phyloP scores from a whole-genome alignment of 1,140 invertebrate species.

The Cyrtorhinus lividipennis region DNA sequence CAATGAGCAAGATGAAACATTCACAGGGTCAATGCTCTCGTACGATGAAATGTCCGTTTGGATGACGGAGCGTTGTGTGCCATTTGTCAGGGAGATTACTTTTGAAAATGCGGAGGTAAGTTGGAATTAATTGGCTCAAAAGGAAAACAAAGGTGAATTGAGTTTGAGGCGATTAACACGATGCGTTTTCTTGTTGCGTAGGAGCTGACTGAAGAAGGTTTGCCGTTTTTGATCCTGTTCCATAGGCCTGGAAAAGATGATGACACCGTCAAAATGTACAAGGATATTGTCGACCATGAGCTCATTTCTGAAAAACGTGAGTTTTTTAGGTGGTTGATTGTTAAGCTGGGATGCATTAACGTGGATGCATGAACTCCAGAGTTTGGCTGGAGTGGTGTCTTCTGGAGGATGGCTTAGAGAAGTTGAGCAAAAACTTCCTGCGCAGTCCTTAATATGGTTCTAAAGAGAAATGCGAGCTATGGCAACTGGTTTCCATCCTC shows the following conservation, averaged over 20 bases:
- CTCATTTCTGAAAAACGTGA: constrained; percentile 82
- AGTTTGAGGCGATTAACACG: background rate
- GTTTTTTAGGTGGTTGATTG: constrained; percentile 27
- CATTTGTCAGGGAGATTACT: constrained; percentile 81
- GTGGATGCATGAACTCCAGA: too few relatives aligned
- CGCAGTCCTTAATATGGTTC: too few relatives aligned
- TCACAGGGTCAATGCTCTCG: constrained; percentile 47
- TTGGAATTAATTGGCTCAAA: background rate
- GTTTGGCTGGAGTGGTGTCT: too few relatives aligned
- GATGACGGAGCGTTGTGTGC: constrained; percentile 74
- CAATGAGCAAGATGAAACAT: constrained; percentile 68
- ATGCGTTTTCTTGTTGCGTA: background rate
- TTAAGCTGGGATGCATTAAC: background rate
- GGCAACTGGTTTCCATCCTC: too few relatives aligned
- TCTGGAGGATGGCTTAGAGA: too few relatives aligned
- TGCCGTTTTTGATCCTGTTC: constrained; percentile 98
- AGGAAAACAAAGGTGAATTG: background rate
- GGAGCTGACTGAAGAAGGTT: constrained; percentile 94
- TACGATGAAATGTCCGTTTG: constrained; percentile 59
- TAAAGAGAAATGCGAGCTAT: too few relatives aligned
- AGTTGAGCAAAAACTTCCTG: too few relatives aligned
- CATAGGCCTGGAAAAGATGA: constrained; percentile 68
- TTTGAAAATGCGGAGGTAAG: constrained; percentile 89
- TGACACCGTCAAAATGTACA: constrained; percentile 73
- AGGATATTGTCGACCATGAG: constrained; percentile 61